Percentiles rank a stretch among this genome's conserved stretches.
Evolutionary conservation across 2,113 vertebrate genomes (phyloP).

Genomic region (Arenaria interpres): DNA sequence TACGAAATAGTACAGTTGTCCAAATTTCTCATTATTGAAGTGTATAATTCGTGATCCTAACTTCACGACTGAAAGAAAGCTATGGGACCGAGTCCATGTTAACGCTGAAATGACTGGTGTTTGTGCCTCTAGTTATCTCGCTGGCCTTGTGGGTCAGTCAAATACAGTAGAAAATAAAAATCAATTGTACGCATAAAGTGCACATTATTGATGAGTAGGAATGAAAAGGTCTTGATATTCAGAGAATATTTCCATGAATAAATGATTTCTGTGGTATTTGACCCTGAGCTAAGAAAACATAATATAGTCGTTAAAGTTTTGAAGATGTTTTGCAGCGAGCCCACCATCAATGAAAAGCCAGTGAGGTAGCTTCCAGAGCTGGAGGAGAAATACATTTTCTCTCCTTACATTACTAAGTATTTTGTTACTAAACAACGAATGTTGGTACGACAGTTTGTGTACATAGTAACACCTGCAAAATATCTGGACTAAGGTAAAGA

Average conservation of each 20-base stretch:
- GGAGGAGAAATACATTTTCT: neutral
- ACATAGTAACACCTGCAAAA: neutral
- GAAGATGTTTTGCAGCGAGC: neutral
- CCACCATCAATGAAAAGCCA: neutral
- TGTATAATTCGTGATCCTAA: neutral
- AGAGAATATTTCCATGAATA: neutral
- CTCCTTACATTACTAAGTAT: neutral
- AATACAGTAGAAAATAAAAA: conserved; percentile 17
- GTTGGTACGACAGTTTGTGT: neutral
- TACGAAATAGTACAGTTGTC: accelerated
- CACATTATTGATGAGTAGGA: conserved; percentile 12
- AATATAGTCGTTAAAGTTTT: neutral
- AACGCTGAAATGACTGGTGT: neutral
- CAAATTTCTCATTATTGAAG: neutral
- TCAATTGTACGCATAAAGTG: conserved; percentile 37
- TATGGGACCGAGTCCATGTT: accelerated
- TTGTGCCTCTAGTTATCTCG: neutral
- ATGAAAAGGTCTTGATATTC: conserved; percentile 51
- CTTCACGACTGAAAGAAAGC: neutral
- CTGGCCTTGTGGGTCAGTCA: conserved; percentile 1
- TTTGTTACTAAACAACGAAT: neutral
- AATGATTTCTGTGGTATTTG: neutral
- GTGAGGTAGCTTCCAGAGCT: neutral
- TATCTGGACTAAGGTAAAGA: neutral
- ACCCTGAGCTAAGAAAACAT: neutral